Conservation (phyloP, 2,888 invertebrate species). For the Tenodera sinensis region DNA sequence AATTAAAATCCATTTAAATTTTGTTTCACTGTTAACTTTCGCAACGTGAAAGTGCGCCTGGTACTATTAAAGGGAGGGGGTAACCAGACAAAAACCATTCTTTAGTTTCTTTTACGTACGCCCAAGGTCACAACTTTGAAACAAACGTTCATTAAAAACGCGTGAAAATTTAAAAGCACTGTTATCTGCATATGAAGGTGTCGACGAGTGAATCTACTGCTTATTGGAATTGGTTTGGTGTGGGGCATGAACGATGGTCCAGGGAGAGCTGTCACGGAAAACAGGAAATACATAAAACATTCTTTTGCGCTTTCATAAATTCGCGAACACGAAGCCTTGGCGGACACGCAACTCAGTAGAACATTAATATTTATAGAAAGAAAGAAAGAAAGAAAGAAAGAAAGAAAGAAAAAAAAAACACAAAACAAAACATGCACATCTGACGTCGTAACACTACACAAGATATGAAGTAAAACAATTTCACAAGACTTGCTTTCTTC, state of each 20-base stretch:
- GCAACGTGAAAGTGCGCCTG: no score
- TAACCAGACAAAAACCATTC: no score
- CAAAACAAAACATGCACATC: background rate
- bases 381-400: no score
- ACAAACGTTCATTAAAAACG: no score
- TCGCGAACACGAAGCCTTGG: background rate
- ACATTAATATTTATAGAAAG: background rate
- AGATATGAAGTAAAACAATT: background rate
- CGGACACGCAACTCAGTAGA: background rate
- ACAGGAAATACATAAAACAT: conserved; percentile 3
- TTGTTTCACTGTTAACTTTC: no score
- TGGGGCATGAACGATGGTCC: background rate
- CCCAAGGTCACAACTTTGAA: no score
- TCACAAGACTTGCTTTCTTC: background rate
- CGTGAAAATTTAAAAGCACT: background rate
- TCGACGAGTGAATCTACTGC: background rate
- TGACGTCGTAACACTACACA: background rate
- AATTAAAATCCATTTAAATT: no score
- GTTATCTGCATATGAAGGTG: background rate
- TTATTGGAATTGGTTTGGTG: background rate
- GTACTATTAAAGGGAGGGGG: no score
- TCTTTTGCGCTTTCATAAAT: conserved; percentile 1
- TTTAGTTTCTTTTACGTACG: no score
- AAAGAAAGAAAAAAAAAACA: no score
- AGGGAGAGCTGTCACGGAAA: background rate